Percentiles rank a stretch among this genome's conserved stretches.
Conservation (phyloP, 1,140 invertebrate species). For the Steinernema feltiae region DNA sequence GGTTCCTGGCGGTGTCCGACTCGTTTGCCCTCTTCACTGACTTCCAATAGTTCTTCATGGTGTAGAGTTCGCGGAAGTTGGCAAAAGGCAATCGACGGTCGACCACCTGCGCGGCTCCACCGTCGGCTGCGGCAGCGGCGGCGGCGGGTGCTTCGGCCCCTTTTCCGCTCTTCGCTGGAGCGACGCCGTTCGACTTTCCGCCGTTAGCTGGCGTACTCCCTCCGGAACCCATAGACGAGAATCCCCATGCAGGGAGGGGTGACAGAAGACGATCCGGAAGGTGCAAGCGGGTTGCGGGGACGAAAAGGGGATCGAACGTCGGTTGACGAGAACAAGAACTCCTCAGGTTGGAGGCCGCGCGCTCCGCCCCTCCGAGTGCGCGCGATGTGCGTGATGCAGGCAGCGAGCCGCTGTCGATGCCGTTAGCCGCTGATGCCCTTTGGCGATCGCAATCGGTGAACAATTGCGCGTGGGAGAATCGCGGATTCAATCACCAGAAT, state of each 20-base stretch:
- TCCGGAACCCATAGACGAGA: background rate
- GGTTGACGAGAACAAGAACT: background rate
- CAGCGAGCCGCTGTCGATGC: no score
- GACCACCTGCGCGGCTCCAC: background rate
- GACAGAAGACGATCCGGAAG: background rate
- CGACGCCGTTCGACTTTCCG: no score
- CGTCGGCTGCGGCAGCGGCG: background rate
- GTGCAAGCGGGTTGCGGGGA: no score
- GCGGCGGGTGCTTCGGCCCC: background rate
- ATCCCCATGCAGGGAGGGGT: background rate
- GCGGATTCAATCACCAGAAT: no score
- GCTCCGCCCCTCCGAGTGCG: background rate
- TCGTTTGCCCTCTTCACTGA: slow-evolving; percentile 28
- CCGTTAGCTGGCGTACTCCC: background rate
- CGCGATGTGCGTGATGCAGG: background rate
- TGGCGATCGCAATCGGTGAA: no score
- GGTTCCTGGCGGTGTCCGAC: slow-evolving; percentile 16
- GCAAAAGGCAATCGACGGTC: slow-evolving; percentile 32
- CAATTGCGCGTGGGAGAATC: no score
- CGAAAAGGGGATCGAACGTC: background rate
- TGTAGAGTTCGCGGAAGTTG: slow-evolving; percentile 37
- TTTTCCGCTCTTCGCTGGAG: background rate
- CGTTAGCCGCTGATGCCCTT: no score
- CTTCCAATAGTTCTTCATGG: slow-evolving; percentile 39
- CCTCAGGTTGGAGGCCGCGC: background rate